Evolutionary conservation across 1,140 invertebrate species (phyloP).

Genomic region (Delia radicum): DNA sequence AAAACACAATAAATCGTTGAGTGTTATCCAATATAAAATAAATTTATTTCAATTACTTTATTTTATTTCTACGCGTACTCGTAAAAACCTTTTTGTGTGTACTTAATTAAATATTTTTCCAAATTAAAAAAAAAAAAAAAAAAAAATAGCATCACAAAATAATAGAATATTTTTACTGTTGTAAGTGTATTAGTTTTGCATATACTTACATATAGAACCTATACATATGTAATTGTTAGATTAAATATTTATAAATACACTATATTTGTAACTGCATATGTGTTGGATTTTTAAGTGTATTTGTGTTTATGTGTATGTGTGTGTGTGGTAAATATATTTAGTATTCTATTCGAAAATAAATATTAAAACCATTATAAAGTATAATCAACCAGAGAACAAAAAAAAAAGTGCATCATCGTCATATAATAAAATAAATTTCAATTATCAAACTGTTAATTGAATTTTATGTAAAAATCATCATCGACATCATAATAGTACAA

Average conservation of each 20-base stretch:
- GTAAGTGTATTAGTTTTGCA: background rate
- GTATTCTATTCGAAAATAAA: background rate
- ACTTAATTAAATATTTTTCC: background rate
- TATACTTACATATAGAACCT: too few relatives aligned
- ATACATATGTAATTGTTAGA: too few relatives aligned
- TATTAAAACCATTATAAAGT: constrained; percentile 7
- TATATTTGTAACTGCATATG: too few relatives aligned
- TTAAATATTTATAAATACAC: too few relatives aligned
- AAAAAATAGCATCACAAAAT: background rate
- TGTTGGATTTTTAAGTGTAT: background rate
- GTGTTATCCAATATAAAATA: background rate
- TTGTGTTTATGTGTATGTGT: background rate
- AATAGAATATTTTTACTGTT: background rate
- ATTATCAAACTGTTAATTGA: constrained; percentile 5
- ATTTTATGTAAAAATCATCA: background rate
- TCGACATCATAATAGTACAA: too few relatives aligned
- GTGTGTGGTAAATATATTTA: background rate
- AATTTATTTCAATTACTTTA: background rate
- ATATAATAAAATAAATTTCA: background rate
- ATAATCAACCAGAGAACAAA: background rate
- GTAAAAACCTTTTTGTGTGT: background rate
- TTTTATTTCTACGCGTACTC: background rate
- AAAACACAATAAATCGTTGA: too few relatives aligned
- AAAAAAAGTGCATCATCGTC: background rate
- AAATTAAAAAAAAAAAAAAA: background rate